A percentile compares a stretch with the other conserved stretches of the same genome.
Conservation (phyloP, 2,113 vertebrate species). For the Onychorhynchus coronatus region DNA sequence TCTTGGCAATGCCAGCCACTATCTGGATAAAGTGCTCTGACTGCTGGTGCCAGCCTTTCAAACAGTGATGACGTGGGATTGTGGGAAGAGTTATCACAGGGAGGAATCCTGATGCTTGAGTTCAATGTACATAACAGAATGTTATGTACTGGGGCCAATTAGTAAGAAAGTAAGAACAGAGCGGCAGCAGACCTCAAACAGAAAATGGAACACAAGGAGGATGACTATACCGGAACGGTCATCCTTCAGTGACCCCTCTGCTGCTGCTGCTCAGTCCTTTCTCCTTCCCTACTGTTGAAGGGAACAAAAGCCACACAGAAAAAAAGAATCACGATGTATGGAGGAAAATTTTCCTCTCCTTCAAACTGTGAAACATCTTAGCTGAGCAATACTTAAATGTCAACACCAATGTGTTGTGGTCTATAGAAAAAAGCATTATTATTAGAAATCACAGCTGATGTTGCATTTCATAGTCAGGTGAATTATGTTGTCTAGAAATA, state of each 20-base stretch:
- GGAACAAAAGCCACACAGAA: background rate
- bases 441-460: slow-evolving; percentile 27
- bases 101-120: background rate
- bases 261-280: background rate
- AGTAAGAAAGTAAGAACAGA: background rate
- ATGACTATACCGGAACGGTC: background rate
- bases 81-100: background rate
- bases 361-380: slow-evolving; percentile 12
- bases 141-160: background rate
- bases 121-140: too few relatives aligned
- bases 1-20: background rate
- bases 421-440: background rate
- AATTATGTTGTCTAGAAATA: background rate
- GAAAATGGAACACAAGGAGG: background rate
- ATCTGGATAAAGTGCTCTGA: background rate
- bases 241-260: background rate
- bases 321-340: background rate
- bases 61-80: accelerated
- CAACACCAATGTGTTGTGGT: background rate
- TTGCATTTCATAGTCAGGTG: slow-evolving; percentile 11
- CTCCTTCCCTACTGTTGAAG: background rate
- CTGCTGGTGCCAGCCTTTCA: background rate
- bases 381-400: slow-evolving; percentile 7
- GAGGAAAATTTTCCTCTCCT: background rate
- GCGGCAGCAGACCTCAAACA: accelerated